A percentile compares a stretch with the other conserved stretches of the same genome.
Conservation (phyloP, 2,888 invertebrate genomes). For the Hartigia nigra region DNA sequence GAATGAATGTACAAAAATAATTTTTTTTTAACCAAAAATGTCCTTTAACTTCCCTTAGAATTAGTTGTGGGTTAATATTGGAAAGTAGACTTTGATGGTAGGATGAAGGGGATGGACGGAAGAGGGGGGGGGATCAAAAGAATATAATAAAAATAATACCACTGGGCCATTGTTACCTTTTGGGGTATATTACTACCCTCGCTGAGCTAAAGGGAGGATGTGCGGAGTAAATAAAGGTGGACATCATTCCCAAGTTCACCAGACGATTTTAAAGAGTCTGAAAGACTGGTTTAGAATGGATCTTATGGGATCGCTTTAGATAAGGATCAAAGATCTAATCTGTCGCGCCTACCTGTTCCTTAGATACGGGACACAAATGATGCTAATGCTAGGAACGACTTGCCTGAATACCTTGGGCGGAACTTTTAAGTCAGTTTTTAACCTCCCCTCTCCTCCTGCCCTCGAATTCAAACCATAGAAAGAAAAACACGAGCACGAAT, state of each 20-base stretch:
- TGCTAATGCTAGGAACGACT: not conserved
- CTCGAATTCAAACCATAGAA: not conserved
- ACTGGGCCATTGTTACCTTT: not conserved
- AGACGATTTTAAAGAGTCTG: not conserved
- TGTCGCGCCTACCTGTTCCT: constrained; percentile 1
- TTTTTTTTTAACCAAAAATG: no score
- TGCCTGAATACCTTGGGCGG: not conserved
- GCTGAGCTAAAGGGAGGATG: not conserved
- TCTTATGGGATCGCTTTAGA: not conserved
- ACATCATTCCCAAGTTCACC: not conserved
- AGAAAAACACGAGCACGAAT: not conserved
- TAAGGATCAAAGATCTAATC: constrained; percentile 2
- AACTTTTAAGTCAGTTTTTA: no score
- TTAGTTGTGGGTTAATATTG: not conserved
- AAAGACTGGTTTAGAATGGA: not conserved
- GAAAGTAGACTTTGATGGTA: not conserved
- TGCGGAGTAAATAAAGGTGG: not conserved
- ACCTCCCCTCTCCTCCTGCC: no score
- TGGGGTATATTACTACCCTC: not conserved
- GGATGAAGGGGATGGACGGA: not conserved
- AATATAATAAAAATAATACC: not conserved
- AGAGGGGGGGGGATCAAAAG: not conserved
- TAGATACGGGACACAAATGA: not conserved
- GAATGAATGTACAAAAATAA: not conserved
- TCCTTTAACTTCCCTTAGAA: not conserved